Conservation (phyloP, 2,888 invertebrate species). For the Dicycla oo region DNA sequence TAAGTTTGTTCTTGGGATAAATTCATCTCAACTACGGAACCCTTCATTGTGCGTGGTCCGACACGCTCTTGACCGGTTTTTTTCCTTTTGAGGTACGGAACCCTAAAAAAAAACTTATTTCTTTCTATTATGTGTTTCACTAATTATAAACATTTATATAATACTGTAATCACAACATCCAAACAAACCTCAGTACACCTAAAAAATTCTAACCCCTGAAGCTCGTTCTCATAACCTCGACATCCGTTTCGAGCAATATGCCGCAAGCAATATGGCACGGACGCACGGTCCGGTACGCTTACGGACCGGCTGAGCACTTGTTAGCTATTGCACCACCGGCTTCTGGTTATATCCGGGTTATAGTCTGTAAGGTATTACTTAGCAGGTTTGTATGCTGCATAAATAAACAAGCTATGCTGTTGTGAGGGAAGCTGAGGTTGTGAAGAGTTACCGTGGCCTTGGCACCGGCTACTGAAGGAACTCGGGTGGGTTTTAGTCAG, state of each 20-base stretch:
- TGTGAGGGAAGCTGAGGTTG: not conserved
- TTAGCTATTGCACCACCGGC: conserved; percentile 27
- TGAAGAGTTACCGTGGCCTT: no score
- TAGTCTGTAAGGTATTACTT: not conserved
- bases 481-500: no score
- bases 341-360: conserved; percentile 28
- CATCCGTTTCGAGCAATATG: conserved; percentile 34
- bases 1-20: no score
- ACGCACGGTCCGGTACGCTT: conserved; percentile 38
- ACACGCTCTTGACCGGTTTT: no score
- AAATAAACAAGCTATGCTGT: not conserved
- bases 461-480: no score
- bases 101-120: no score
- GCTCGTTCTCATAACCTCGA: conserved; percentile 3
- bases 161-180: not conserved
- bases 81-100: no score
- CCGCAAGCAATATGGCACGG: conserved; percentile 42
- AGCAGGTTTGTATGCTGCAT: conserved; percentile 6
- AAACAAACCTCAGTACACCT: not conserved
- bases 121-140: not conserved
- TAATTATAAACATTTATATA: not conserved
- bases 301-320: conserved; percentile 30
- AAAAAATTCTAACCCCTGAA: not conserved
- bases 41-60: no score
- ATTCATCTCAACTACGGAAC: no score